Evolutionary conservation across 2,888 invertebrate genomes (phyloP), one percentile per base, ranked within the genome.

Genomic region (Cybosia mesomella): DNA sequence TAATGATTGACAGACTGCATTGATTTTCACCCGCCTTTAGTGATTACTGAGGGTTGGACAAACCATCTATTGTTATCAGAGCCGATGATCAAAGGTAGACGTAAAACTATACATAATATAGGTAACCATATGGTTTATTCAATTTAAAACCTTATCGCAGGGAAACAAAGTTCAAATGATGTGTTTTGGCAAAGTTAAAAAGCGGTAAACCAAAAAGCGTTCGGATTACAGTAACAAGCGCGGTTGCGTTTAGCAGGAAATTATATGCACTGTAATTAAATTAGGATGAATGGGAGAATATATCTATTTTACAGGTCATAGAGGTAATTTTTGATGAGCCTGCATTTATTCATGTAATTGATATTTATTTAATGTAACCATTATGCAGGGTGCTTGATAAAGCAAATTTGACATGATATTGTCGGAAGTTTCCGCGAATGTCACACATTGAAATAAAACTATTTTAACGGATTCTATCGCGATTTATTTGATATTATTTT

Each of bases 221-320:
- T 74, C 61, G 71, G 72, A 66, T 80, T 75, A 79, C 80, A 72
- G 76, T 75, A 72, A 70, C 71, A 62, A 79, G 68, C 76, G 72
- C 67, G 68, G 75, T 68, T 70, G 55, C 24, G 69, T 60, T 55
- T 21, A 39, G 8, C 54, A 34, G 49, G 21, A 63, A 59, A 39
- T 53, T 36, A 22, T 58, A 34, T 34, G 58, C 54, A 18, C 24
- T 15, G 64, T 49, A 68, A 68, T 68, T 64, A 64, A 67, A 58
- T 39, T n/a, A 15, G 32, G 58, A 54, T 11, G 43, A 59, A 68
- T 67, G 39, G 54, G 55, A 43, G 59, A 7, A 18, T 43, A 18
- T 39, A 15, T 54, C 36, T 59, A 28, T 58, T 28, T 64, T 64
- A 39, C 59, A 21, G 39, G 18, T 10, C 53, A 22, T n/a, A 66